Conservation (phyloP, 2,113 vertebrate species). For the Dissostichus mawsoni region DNA sequence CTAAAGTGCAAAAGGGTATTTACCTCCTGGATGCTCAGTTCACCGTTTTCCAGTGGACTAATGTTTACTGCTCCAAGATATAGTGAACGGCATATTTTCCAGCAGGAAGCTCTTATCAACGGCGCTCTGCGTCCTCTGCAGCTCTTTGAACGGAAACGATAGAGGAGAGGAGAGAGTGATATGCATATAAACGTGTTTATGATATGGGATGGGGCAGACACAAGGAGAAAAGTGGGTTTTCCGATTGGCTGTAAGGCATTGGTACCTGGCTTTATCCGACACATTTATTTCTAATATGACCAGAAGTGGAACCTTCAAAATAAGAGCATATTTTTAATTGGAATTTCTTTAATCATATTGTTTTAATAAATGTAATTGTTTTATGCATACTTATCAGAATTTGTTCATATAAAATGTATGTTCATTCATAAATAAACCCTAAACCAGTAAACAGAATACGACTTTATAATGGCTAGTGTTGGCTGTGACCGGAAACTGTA, state of each 20-base stretch:
- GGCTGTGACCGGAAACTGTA: not conserved
- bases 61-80: not conserved
- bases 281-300: fast-evolving
- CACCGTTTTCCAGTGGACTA: not conserved
- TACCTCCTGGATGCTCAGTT: not conserved
- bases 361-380: not conserved
- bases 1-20: not conserved
- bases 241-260: slow-evolving; percentile 70
- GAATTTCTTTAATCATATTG: fast-evolving
- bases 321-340: not conserved
- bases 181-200: not conserved
- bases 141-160: not conserved
- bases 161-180: not conserved
- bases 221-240: slow-evolving; percentile 22
- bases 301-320: slow-evolving; percentile 30
- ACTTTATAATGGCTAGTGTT: not conserved
- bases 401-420: not conserved
- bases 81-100: not conserved
- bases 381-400: too few species aligned
- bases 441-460: fast-evolving
- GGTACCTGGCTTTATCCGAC: slow-evolving; percentile 55
- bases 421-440: fast-evolving
- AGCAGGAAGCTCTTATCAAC: not conserved
- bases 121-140: not conserved
- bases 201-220: not conserved